phyloP scores from a whole-genome alignment of 37 sponge, comb jelly and placozoan genomes.

The Petrosia ficiformis region DNA sequence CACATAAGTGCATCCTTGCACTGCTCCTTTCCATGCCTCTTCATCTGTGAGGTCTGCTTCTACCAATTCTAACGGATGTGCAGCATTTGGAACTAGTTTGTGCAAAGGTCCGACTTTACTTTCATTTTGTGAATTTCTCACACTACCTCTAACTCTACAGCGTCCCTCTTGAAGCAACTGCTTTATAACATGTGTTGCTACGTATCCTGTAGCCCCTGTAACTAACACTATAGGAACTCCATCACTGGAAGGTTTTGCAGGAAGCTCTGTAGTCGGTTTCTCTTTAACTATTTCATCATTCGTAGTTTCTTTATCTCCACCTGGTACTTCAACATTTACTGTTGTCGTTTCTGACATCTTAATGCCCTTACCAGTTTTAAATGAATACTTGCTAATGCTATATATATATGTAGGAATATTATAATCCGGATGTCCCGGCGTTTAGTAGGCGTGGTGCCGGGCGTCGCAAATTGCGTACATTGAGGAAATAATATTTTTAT shows the following conservation, averaged over 20 bases:
- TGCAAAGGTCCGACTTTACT: constrained; percentile 68
- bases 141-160: constrained; percentile 76
- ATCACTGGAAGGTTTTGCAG: not conserved
- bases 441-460: no score
- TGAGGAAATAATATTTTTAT: no score
- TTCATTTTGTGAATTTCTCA: constrained; percentile 60
- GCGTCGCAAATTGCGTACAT: no score
- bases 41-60: constrained; percentile 76
- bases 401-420: no score
- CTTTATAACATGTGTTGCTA: constrained; percentile 72
- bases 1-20: constrained; percentile 78
- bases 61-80: constrained; percentile 73
- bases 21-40: constrained; percentile 77
- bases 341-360: no score
- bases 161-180: constrained; percentile 61
- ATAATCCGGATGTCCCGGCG: no score
- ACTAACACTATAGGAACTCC: constrained; percentile 69
- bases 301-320: no score
- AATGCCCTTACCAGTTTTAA: no score
- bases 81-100: constrained; percentile 56
- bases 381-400: no score
- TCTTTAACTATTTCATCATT: not conserved
- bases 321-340: no score
- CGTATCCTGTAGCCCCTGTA: constrained; percentile 87
- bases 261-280: not conserved